Evolutionary conservation across 2,797 vertebrate genomes (phyloP), one percentile per base, ranked within the genome.

Genomic region (Adrianichthys oophorus): DNA sequence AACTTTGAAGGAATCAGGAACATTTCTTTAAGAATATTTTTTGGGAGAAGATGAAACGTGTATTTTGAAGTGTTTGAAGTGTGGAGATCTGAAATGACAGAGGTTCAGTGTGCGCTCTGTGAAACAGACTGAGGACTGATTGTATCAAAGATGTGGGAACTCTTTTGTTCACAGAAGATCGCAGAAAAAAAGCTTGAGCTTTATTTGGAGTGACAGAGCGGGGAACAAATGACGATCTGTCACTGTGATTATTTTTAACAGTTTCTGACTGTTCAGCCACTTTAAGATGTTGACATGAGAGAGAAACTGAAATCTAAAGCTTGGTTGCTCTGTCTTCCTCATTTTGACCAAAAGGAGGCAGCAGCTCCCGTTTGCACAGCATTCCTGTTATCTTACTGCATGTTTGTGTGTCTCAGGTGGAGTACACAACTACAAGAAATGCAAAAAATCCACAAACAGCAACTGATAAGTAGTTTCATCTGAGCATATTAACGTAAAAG

Each of bases 261-360:
- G 32, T 19, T 77, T n/a, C 32, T 52, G 57, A 62, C 24, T n/a
- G 1, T 15, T 44, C 41, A 37, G 6, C 15, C 37, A 7, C 58
- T 60, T 48, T 40, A 7, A 13, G 23, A 18, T 17, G 17, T 21
- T 49, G 12, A 58, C 23, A 6, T 23, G 7, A 16, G 19, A 43
- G n/a, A 13, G 18, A 19, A 16, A 15, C 15, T 15, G 32, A 56
- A 19, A 17, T 68, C 8, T 45, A 18, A 51, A 10, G 55, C 55
- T 29, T 24, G 18, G 1, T 52, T 54, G 0, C 0, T 48, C 41
- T 52, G 5, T 15, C 7, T 72, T 85, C 32, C 37, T 13, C 79
- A 59, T 62, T 72, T 1, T 65, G 58, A 4, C 79, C 83, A 67
- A 52, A 44, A 42, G 82, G 78, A 57, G 82, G 78, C 83, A 79